Evolutionary conservation across 2,888 invertebrate genomes (phyloP).

Genomic region (Tanytarsus gracilentus): DNA sequence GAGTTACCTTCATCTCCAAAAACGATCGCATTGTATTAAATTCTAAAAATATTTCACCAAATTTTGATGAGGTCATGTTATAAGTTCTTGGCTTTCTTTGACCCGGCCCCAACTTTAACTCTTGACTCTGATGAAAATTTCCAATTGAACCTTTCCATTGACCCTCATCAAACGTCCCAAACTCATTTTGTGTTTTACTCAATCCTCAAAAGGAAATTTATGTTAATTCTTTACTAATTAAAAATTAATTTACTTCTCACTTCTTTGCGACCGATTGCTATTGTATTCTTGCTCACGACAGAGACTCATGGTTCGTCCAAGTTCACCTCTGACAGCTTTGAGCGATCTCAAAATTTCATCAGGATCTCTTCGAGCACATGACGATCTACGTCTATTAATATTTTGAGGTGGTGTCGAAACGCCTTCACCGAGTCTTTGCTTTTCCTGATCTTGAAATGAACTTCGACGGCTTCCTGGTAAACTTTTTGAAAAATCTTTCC

Average conservation of each 20-base stretch:
- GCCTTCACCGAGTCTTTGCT: slow-evolving; percentile 49
- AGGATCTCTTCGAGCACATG: slow-evolving; percentile 71
- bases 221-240: background rate
- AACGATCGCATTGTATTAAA: slow-evolving; percentile 44
- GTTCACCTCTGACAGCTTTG: slow-evolving; percentile 72
- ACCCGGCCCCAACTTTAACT: slow-evolving; percentile 59
- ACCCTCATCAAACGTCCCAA: background rate
- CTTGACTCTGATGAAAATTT: slow-evolving; percentile 9
- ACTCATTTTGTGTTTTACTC: background rate
- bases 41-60: slow-evolving; percentile 78
- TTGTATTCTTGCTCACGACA: slow-evolving; percentile 50
- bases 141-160: background rate
- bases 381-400: slow-evolving; percentile 64
- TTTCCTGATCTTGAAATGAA: slow-evolving; percentile 66
- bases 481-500: slow-evolving; percentile 76
- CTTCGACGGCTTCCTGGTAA: slow-evolving; percentile 76
- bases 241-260: background rate
- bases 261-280: slow-evolving; percentile 33
- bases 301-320: slow-evolving; percentile 73
- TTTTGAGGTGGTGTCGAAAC: slow-evolving; percentile 45
- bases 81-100: slow-evolving; percentile 70
- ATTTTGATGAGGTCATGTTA: slow-evolving; percentile 56
- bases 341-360: slow-evolving; percentile 74
- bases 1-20: background rate
- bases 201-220: background rate